phyloP scores from a whole-genome alignment of 2,113 vertebrate species.

The Amphiprion ocellaris region DNA sequence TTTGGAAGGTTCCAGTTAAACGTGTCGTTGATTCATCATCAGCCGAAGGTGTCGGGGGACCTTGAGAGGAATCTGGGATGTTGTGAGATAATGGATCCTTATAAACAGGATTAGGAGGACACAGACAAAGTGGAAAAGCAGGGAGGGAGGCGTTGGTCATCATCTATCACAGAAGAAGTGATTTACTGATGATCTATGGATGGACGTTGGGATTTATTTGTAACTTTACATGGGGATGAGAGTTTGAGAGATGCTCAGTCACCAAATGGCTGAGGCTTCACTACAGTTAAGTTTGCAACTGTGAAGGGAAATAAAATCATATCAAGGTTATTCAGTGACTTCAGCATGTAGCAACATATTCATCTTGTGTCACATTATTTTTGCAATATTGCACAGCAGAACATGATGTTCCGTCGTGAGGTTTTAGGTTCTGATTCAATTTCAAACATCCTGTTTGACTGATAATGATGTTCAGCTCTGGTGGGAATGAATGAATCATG shows the following conservation, averaged over 20 bases:
- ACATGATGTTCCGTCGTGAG: not conserved
- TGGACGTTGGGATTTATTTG: slow-evolving; percentile 36
- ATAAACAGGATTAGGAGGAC: slow-evolving; percentile 50
- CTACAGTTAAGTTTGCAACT: too few relatives aligned
- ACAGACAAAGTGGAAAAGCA: slow-evolving; percentile 25
- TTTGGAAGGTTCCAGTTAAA: slow-evolving; percentile 56
- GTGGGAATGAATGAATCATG: slow-evolving; percentile 29
- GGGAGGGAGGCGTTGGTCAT: slow-evolving; percentile 10
- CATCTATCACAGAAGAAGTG: slow-evolving; percentile 44
- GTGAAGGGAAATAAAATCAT: too few relatives aligned
- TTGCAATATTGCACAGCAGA: not conserved
- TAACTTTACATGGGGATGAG: too few relatives aligned
- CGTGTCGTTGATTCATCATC: slow-evolving; percentile 66
- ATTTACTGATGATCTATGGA: slow-evolving; percentile 43
- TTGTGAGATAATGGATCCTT: slow-evolving; percentile 57
- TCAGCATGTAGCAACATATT: too few relatives aligned
- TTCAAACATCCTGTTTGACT: not conserved
- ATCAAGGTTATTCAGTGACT: too few relatives aligned
- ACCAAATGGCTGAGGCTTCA: too few relatives aligned
- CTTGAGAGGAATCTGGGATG: slow-evolving; percentile 54
- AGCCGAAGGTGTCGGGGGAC: slow-evolving; percentile 9
- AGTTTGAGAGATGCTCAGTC: too few relatives aligned
- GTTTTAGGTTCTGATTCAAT: slow-evolving; percentile 15
- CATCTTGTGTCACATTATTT: not conserved
- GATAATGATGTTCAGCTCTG: not conserved